These are phyloP conservation scores for Stigmatopora nigra DNA, from an alignment of 2,113 vertebrate species.

Conservation along the genomic window DNA sequence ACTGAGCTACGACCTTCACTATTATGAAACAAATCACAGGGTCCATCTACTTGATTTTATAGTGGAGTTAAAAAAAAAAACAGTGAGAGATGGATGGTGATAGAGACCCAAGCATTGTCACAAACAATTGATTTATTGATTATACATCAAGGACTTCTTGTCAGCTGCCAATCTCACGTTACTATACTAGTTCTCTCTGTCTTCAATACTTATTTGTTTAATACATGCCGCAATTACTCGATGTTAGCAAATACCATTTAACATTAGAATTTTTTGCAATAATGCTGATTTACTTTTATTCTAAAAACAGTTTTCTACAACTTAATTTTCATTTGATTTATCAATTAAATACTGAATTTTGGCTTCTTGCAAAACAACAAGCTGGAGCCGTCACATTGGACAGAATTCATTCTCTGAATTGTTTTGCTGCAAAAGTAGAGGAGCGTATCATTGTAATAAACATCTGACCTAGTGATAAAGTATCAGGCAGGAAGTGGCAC, in stretches of 20 bases:
- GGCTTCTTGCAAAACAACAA: not conserved
- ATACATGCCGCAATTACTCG: too few relatives aligned
- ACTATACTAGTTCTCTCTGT: not conserved
- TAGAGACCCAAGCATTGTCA: not conserved
- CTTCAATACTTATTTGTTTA: not conserved
- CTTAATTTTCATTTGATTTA: not conserved
- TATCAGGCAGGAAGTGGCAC: conserved; percentile 47
- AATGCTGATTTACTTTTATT: not conserved
- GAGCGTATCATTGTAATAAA: conserved; percentile 22
- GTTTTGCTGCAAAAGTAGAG: conserved; percentile 22
- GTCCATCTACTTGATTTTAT: too few relatives aligned
- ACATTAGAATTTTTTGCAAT: not conserved
- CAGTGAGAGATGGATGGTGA: not conserved
- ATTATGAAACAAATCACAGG: not conserved
- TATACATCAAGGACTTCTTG: not conserved
- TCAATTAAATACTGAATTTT: not conserved
- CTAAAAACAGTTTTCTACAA: not conserved
- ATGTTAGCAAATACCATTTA: too few relatives aligned
- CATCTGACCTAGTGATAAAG: conserved; percentile 48
- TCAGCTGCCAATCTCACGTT: not conserved
- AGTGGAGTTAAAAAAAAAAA: too few relatives aligned
- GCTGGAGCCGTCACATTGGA: conserved; percentile 8
- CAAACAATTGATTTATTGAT: not conserved
- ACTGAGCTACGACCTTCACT: not conserved
- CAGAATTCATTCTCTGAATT: conserved; percentile 24